Base-by-base conservation (phyloP, 2,113 vertebrate species). In the Egretta garzetta region DNA sequence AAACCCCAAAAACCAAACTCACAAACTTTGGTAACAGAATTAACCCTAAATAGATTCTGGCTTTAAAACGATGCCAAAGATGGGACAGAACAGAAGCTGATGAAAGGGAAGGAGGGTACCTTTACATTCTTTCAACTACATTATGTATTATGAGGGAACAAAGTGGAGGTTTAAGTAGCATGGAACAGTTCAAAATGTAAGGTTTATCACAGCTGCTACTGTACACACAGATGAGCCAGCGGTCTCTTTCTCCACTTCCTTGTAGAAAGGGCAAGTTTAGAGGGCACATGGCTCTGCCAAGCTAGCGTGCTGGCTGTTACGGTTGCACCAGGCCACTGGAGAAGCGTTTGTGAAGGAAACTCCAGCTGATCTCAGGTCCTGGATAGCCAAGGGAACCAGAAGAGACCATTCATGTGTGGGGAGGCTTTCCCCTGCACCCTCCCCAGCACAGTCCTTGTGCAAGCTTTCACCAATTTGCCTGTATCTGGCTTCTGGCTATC, bases 341-440 rank as follows among this genome's bases (percentile, higher is more conserved):
- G 17, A 52, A 55, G 21, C 15, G 12, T 23, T 32, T 53, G 41
- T 50, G 28, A 81, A 79, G 28, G 4, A 58, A 86, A 59, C 5
- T 22, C 35, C 55, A 84, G 5, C 52, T 74, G 37, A 89, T 43
- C 37, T 50, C 68, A 58, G 28, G n/a, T 58, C 12, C 76, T 67
- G 22, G 55, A 28, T 39, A 28, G 39, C 28, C 39, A 83, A 67
- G 19, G 17, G 62, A 94, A 64, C n/a, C 13, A 41, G 21, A 5
- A 80, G 15, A 90, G 11, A 52, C 10, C 27, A 37, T 3, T 27
- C 0, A 2, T 1, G 4, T 37, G 6, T 0, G 1, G 17, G 24
- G 84, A 37, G 23, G 14, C 23, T 39, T 92, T 88, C 37, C 37
- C 41, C 60, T 41, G 37, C 12, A 14, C 18, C 28, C 43, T 71